Conservation (phyloP, 2,888 invertebrate genomes). For the Troglohyphantes excavatus region DNA sequence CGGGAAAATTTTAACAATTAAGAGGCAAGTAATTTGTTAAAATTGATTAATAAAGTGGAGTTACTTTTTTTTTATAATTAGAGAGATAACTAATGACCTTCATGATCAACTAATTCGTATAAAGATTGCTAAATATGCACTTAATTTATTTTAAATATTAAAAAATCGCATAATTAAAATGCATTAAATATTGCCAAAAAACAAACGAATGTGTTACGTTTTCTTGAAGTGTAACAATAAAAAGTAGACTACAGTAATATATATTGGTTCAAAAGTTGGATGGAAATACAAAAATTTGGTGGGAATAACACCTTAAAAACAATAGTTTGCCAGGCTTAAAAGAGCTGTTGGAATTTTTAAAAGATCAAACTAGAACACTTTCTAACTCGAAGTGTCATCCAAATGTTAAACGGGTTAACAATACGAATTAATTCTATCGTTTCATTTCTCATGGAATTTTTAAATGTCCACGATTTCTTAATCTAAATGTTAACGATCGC, state of each 20-base stretch:
- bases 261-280: neutral
- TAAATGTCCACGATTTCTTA: slow-evolving; percentile 10
- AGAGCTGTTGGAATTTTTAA: slow-evolving; percentile 20
- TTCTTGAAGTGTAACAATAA: neutral
- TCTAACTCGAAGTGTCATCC: neutral
- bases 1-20: too few species aligned
- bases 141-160: too few species aligned
- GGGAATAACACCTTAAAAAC: slow-evolving; percentile 1
- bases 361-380: neutral
- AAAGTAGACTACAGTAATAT: slow-evolving; percentile 6
- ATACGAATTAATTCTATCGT: slow-evolving; percentile 3
- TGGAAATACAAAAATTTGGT: neutral
- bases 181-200: too few species aligned
- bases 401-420: neutral
- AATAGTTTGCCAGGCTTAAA: neutral
- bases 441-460: neutral
- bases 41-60: too few species aligned
- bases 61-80: too few species aligned
- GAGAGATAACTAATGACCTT: too few species aligned
- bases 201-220: slow-evolving; percentile 16
- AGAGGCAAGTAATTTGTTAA: too few species aligned
- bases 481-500: neutral
- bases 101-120: too few species aligned
- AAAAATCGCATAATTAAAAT: too few species aligned
- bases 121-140: too few species aligned